A percentile compares a stretch with the other conserved stretches of the same genome.
phyloP scores from a whole-genome alignment of 92 coral and sea anemone species.

The Scolanthus callimorphus region DNA sequence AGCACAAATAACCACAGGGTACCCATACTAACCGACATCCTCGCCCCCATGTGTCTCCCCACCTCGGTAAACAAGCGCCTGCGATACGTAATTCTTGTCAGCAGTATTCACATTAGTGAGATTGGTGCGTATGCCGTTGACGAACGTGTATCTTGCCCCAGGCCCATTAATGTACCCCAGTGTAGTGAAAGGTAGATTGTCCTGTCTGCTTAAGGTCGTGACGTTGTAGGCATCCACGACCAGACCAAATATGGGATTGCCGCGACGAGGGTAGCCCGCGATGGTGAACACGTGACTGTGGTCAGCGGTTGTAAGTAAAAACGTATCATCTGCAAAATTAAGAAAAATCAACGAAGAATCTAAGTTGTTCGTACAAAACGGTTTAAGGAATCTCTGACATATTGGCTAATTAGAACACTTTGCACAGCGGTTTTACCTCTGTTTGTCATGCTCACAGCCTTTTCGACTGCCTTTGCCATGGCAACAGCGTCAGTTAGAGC shows the following conservation, averaged over 20 bases:
- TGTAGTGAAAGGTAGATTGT: constrained; percentile 64
- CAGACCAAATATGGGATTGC: constrained; percentile 77
- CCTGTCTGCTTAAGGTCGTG: constrained; percentile 15
- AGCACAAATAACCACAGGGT: no score
- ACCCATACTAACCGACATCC: constrained; percentile 72
- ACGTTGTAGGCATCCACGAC: constrained; percentile 6
- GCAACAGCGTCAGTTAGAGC: constrained; percentile 72
- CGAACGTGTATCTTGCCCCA: constrained; percentile 62
- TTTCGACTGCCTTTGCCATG: constrained; percentile 59
- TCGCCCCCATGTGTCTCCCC: constrained; percentile 84
- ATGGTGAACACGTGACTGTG: no score
- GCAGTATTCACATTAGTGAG: constrained; percentile 79
- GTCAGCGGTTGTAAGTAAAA: constrained; percentile 83
- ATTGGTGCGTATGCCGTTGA: constrained; percentile 40
- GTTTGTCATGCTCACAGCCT: constrained; percentile 49
- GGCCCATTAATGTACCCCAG: constrained; percentile 89
- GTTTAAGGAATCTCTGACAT: no score
- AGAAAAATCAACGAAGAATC: no score
- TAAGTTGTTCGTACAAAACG: no score
- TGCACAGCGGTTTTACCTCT: constrained; percentile 53
- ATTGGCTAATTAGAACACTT: no score
- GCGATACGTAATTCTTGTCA: constrained; percentile 61
- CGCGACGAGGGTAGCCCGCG: constrained; percentile 80
- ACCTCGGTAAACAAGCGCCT: constrained; percentile 42
- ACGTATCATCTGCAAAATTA: constrained; percentile 68